A percentile compares a stretch with the other conserved stretches of the same genome.
Conservation (phyloP, 2,797 vertebrate genomes). For the Uromys caudimaculatus region DNA sequence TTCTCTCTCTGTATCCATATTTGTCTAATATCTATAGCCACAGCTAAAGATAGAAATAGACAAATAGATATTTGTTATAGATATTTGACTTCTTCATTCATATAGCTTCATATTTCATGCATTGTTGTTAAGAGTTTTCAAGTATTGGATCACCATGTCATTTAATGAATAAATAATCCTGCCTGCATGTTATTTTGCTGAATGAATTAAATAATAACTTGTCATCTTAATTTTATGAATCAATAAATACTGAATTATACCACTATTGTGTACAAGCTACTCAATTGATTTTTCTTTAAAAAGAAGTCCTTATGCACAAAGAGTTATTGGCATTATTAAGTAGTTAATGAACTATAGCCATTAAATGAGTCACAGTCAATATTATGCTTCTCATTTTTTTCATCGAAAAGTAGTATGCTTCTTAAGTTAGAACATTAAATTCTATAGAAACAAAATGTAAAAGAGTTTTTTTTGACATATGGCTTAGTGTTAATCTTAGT, state of each 20-base stretch:
- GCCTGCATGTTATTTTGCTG: constrained; percentile 56
- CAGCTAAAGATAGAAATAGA: not conserved
- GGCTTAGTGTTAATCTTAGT: constrained; percentile 55
- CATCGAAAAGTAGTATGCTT: constrained; percentile 14
- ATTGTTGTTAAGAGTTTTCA: not conserved
- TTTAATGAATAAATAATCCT: constrained; percentile 42
- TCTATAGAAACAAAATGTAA: constrained; percentile 47
- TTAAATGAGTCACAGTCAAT: constrained; percentile 62
- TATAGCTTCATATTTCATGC: not conserved
- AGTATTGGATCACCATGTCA: not conserved
- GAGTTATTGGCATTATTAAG: constrained; percentile 75
- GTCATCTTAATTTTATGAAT: constrained; percentile 57
- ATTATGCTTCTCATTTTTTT: constrained; percentile 49
- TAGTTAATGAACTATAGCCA: constrained; percentile 72
- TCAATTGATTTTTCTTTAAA: constrained; percentile 76
- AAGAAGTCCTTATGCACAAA: constrained; percentile 59
- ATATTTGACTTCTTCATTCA: not conserved
- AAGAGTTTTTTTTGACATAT: constrained; percentile 8
- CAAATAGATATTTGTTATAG: not conserved
- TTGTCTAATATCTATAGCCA: not conserved
- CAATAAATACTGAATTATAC: constrained; percentile 67
- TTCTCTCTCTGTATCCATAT: not conserved
- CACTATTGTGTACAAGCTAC: constrained; percentile 42
- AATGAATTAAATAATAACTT: constrained; percentile 61
- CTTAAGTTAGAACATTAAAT: constrained; percentile 40